Base-by-base conservation (phyloP, 92 coral and sea anemone genomes). In the Siderastrea radians region DNA sequence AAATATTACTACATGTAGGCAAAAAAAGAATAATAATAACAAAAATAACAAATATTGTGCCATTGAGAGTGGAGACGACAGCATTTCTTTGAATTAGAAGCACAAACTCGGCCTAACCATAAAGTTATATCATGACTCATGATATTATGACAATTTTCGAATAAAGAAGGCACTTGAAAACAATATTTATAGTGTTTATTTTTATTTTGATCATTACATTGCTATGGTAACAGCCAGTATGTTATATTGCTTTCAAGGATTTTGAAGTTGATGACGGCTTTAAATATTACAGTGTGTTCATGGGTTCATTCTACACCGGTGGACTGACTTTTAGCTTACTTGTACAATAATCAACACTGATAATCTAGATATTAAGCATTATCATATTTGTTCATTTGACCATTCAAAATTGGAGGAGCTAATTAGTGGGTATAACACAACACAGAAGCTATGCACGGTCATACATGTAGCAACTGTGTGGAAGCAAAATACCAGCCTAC, bases 101-200 rank as follows among this genome's bases (percentile, higher is more conserved):
- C 8, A 4, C 61, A 2, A 11, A 7, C 12, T 14, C 12, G 12
- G 61, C 61, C 61, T 3, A 55, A 55, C 12, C 61, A 55, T 55
- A 55, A 2, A 6, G 12, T 5, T 10, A 7, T 7, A 73, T 73
- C 26, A 19, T n/a, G 74, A 44, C 44, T 47, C 16, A 16, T 10
- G 19, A 48, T 60, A 77, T 60, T 58, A 45, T 44, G 7, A 12
- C 15, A 50, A 17, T 10, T 5, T 43, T 11, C 19, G 3, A 38
- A 15, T 3, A 54, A 1, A 76, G 12, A 14, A 76, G 51, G 7
- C 3, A 4, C 14, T 15, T n/a, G 1, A 78, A n/a, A 49, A 19
- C 72, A 61, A 78, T 62, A 78, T 61, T 63, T 10, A 78, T 19
- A 45, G 1, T 74, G 70, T 65, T n/a, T 62, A 55, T 64, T 16